These are phyloP conservation scores for Morpho achilles DNA, from an alignment of 2,888 invertebrate genomes.

Conservation along the genomic window DNA sequence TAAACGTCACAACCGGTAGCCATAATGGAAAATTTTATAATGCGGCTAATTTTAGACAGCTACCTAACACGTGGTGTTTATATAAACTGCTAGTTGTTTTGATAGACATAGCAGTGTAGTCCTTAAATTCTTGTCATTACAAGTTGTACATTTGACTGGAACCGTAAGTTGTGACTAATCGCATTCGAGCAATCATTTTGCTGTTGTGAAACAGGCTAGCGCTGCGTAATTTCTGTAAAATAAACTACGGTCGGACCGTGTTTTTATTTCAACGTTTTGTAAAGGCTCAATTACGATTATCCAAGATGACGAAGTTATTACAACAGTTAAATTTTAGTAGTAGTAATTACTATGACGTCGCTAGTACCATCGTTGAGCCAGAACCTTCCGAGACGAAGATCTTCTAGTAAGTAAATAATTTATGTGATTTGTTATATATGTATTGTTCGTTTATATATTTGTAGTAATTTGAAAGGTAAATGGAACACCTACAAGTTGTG, in stretches of 20 bases:
- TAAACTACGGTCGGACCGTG: conserved; percentile 59
- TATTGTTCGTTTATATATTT: background rate
- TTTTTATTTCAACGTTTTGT: conserved; percentile 53
- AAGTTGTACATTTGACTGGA: conserved; percentile 29
- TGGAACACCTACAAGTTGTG: background rate
- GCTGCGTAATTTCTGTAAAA: conserved; percentile 53
- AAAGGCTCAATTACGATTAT: conserved; percentile 72
- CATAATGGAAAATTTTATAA: conserved; percentile 55
- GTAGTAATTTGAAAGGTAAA: background rate
- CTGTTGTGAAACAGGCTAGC: conserved; percentile 42
- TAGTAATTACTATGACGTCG: conserved; percentile 68
- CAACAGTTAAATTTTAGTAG: conserved; percentile 77
- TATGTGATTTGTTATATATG: background rate
- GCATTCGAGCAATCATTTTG: conserved; percentile 22
- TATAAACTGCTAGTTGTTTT: conserved; percentile 1
- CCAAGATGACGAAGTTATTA: conserved; percentile 76
- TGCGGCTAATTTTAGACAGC: conserved; percentile 46
- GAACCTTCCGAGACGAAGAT: conserved; percentile 48
- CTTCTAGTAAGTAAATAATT: conserved; percentile 47
- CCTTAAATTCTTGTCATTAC: conserved; percentile 25
- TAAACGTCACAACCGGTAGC: conserved; percentile 63
- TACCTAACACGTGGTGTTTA: conserved; percentile 8
- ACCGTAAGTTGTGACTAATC: conserved; percentile 27
- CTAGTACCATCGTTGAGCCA: conserved; percentile 45
- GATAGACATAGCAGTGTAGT: conserved; percentile 1